Conservation (phyloP, 2,888 invertebrate genomes). For the Lymantria monacha region DNA sequence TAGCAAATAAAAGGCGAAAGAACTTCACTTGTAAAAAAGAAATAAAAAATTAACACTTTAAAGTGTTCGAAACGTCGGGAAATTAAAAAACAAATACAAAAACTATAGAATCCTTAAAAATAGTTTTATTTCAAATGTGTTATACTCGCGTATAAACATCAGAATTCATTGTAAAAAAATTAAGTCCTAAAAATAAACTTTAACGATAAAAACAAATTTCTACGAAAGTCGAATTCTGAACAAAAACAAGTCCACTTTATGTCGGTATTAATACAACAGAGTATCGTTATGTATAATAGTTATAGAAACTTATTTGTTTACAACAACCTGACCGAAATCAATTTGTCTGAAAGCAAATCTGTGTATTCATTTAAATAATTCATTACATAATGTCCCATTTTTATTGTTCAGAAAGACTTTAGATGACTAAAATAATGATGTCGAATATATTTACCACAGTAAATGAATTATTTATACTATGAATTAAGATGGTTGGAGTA, state of each 20-base stretch:
- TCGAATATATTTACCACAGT: conserved; percentile 4
- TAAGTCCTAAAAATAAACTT: too few species aligned
- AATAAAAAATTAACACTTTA: too few species aligned
- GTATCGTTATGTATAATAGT: conserved; percentile 5
- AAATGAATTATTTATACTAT: background rate
- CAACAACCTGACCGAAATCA: conserved; percentile 32
- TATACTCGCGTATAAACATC: too few species aligned
- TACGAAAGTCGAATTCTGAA: background rate
- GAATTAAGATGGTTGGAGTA: background rate
- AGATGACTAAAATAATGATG: conserved; percentile 15
- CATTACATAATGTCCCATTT: conserved; percentile 17
- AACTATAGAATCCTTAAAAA: too few species aligned
- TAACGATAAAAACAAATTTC: too few species aligned
- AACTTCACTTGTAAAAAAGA: too few species aligned
- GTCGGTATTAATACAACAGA: background rate
- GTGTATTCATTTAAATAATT: conserved; percentile 39
- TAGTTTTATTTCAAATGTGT: too few species aligned
- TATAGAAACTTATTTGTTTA: conserved; percentile 9
- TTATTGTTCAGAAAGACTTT: conserved; percentile 11
- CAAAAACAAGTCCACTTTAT: background rate
- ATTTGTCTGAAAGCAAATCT: conserved; percentile 44
- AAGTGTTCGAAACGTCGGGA: too few species aligned
- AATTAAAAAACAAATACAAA: too few species aligned
- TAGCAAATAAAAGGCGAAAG: too few species aligned
- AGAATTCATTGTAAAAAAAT: too few species aligned